A percentile compares a stretch with the other conserved stretches of the same genome.
Evolutionary conservation across 2,113 vertebrate species (phyloP).

Genomic region (Saimiri boliviensis): DNA sequence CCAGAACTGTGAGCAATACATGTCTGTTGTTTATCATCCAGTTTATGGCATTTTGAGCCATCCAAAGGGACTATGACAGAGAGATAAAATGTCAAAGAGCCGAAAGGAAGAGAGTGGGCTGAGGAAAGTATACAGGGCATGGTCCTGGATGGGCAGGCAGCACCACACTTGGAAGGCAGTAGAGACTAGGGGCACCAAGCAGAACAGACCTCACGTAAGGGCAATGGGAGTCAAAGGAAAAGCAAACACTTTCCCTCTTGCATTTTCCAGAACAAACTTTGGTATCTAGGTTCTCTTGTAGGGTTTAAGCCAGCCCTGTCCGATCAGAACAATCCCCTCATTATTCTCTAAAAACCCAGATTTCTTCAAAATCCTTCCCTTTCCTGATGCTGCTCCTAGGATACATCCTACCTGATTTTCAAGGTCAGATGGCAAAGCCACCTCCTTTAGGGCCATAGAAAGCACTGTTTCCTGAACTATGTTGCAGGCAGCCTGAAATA

Average conservation of each 20-base stretch:
- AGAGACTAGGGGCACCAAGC: neutral
- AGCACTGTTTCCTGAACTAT: neutral
- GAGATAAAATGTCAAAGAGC: neutral
- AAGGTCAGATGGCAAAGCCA: neutral
- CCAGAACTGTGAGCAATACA: neutral
- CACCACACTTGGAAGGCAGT: accelerated
- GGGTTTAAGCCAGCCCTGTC: neutral
- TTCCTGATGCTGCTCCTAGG: neutral
- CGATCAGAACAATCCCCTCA: neutral
- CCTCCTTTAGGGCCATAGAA: neutral
- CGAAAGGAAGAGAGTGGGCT: neutral
- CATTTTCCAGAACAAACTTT: neutral
- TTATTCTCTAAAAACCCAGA: neutral
- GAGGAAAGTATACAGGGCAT: neutral
- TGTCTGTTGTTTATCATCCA: neutral
- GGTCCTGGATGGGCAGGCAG: neutral
- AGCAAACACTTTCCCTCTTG: neutral
- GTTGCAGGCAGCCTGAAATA: neutral
- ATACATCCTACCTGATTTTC: neutral
- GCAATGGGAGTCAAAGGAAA: neutral
- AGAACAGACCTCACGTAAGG: neutral
- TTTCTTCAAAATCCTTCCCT: neutral
- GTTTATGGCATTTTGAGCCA: neutral
- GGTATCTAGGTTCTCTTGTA: neutral
- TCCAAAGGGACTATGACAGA: neutral